These are phyloP conservation scores for Nudaria mundana DNA, from an alignment of 2,888 invertebrate genomes.

Conservation along the genomic window DNA sequence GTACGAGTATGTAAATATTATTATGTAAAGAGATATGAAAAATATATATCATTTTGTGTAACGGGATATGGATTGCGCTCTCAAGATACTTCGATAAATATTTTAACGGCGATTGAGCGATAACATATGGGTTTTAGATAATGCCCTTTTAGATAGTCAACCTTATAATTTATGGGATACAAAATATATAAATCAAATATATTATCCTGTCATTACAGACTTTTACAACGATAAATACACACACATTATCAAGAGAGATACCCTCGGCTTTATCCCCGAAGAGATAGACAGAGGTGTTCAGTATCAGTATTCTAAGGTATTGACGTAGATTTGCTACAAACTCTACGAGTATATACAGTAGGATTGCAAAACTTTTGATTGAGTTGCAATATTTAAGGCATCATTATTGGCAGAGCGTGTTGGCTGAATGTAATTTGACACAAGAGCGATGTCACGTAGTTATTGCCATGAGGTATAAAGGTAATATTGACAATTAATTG, in stretches of 20 bases:
- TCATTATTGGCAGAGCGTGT: not conserved
- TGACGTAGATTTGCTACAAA: too few relatives aligned
- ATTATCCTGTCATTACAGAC: conserved; percentile 1
- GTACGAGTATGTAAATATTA: too few relatives aligned
- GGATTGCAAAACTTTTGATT: conserved; percentile 19
- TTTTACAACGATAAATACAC: too few relatives aligned
- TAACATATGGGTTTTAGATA: conserved; percentile 25
- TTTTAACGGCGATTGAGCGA: conserved; percentile 16
- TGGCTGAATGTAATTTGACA: conserved; percentile 12
- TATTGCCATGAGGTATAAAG: conserved; percentile 4
- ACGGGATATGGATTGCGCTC: conserved; percentile 7
- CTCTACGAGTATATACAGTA: conserved; percentile 1
- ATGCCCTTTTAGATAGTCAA: conserved; percentile 12
- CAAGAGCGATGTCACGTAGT: conserved; percentile 12
- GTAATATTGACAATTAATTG: conserved; percentile 7
- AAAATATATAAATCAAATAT: conserved; percentile 3
- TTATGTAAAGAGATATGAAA: not conserved
- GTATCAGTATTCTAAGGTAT: too few relatives aligned
- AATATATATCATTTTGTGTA: conserved; percentile 21
- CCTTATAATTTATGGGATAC: conserved; percentile 15
- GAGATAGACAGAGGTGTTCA: not conserved
- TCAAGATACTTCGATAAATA: conserved; percentile 14
- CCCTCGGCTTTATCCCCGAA: not conserved
- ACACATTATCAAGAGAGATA: not conserved
- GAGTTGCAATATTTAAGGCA: conserved; percentile 9